These are phyloP conservation scores for Coracias cyanogaster DNA, from an alignment of 2,797 vertebrate genomes.

Conservation along the genomic window DNA sequence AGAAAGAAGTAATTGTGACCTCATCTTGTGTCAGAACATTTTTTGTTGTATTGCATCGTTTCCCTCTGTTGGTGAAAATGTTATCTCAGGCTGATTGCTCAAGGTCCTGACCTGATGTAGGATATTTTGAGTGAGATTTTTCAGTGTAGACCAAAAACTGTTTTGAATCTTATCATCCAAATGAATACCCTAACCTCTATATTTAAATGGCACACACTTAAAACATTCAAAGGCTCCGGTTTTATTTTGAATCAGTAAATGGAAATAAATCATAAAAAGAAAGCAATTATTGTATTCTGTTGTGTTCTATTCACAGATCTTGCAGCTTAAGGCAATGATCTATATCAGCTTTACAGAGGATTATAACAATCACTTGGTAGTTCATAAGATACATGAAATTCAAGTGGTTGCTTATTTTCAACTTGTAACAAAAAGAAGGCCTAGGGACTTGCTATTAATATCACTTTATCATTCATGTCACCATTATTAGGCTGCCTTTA, in stretches of 20 bases:
- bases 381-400: not conserved
- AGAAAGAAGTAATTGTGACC: constrained; percentile 6
- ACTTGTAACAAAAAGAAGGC: not conserved
- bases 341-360: constrained; percentile 17
- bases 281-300: not conserved
- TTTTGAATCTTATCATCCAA: not conserved
- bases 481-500: not conserved
- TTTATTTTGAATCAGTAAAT: not conserved
- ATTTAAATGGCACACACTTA: not conserved
- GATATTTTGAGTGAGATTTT: not conserved
- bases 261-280: not conserved
- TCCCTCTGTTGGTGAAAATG: not conserved
- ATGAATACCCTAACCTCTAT: not conserved
- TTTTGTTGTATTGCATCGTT: not conserved
- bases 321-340: not conserved
- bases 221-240: not conserved
- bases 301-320: not conserved
- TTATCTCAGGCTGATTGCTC: not conserved
- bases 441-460: not conserved
- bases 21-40: constrained; percentile 7
- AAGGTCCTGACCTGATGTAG: not conserved
- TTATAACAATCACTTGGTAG: constrained; percentile 1
- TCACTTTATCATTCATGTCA: not conserved
- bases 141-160: not conserved
- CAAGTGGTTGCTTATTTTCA: not conserved